phyloP scores from a whole-genome alignment of 92 coral and sea anemone genomes.

The Nematostella vectensis region DNA sequence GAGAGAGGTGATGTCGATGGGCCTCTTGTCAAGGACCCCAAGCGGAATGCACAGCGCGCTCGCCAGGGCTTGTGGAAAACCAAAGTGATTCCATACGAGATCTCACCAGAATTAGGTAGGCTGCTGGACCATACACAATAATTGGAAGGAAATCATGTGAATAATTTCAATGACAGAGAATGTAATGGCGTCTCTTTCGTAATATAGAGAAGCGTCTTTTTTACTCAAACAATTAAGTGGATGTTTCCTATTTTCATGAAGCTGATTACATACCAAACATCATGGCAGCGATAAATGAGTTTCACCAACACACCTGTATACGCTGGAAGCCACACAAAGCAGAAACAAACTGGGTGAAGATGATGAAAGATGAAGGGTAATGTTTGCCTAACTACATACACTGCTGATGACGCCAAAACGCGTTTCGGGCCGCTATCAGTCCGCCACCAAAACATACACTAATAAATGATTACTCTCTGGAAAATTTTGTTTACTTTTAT shows the following conservation, averaged over 20 bases:
- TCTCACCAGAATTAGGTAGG: slow-evolving; percentile 28
- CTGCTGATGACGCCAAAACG: no score
- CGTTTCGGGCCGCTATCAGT: no score
- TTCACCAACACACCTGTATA: slow-evolving; percentile 42
- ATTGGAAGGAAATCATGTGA: neutral
- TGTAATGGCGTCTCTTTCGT: neutral
- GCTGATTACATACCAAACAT: no score
- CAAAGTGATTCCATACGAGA: slow-evolving; percentile 34
- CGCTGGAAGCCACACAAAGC: slow-evolving; percentile 42
- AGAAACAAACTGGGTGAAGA: slow-evolving; percentile 40
- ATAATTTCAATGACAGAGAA: neutral
- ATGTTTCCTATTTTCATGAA: neutral
- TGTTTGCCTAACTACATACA: no score
- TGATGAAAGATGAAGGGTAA: slow-evolving; percentile 49
- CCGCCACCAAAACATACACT: no score
- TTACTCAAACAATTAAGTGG: neutral
- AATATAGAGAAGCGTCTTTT: no score
- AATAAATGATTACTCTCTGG: no score
- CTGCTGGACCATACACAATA: no score
- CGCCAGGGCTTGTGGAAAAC: slow-evolving; percentile 38
- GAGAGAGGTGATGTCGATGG: slow-evolving; percentile 40
- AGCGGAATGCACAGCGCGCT: slow-evolving; percentile 49
- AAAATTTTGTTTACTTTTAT: no score
- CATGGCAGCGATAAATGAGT: slow-evolving; percentile 33
- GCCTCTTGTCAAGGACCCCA: slow-evolving; percentile 17